Percentiles rank a stretch among this genome's conserved stretches.
phyloP scores from a whole-genome alignment of 2,113 vertebrate genomes.

The Paradisaea rubra region DNA sequence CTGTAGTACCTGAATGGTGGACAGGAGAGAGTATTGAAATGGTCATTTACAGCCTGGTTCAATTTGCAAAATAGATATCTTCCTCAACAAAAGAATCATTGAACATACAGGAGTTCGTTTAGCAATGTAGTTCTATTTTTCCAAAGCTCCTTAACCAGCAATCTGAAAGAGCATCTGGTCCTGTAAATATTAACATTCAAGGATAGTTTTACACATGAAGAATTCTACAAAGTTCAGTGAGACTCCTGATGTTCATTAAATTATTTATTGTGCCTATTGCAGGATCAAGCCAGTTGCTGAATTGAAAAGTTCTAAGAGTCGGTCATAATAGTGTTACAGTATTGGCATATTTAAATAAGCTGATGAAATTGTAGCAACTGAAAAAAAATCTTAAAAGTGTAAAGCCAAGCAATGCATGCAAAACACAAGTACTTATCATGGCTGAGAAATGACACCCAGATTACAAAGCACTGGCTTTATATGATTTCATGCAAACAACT shows the following conservation, averaged over 20 bases:
- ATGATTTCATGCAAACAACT: neutral
- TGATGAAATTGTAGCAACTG: neutral
- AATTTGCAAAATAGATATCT: neutral
- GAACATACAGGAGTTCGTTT: neutral
- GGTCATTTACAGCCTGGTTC: neutral
- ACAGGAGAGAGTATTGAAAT: neutral
- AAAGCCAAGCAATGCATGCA: neutral
- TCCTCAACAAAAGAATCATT: neutral
- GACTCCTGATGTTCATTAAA: neutral
- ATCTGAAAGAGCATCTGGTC: neutral
- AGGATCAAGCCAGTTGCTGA: neutral
- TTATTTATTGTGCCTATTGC: neutral
- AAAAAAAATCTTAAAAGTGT: neutral
- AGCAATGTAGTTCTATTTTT: slow-evolving; percentile 9
- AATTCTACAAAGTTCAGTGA: neutral
- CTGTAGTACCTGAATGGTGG: neutral
- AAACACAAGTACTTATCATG: neutral
- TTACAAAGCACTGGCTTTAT: neutral
- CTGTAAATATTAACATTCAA: slow-evolving; percentile 4
- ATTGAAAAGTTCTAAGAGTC: neutral
- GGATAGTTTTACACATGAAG: neutral
- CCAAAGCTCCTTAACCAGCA: neutral
- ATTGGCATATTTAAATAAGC: neutral
- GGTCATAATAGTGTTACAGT: neutral
- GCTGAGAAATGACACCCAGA: neutral